phyloP scores from a whole-genome alignment of 2,797 vertebrate species.

The Mus caroli region DNA sequence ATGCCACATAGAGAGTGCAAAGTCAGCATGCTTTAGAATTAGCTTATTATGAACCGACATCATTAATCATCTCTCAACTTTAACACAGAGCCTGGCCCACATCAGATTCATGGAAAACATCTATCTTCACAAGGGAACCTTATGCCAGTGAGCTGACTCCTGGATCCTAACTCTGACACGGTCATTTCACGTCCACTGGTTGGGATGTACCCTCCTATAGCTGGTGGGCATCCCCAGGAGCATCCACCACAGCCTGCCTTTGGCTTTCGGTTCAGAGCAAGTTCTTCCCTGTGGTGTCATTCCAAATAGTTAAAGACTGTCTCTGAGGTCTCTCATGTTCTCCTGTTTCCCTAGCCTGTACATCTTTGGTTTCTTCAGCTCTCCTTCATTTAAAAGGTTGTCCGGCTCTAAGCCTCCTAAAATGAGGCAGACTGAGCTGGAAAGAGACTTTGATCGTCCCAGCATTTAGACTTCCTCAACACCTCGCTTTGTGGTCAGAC shows the following conservation, averaged over 20 bases:
- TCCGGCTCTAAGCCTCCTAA: background rate
- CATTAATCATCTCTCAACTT: background rate
- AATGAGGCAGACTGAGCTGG: background rate
- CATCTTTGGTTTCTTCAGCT: background rate
- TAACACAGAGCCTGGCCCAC: background rate
- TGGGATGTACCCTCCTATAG: background rate
- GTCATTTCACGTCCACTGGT: too few relatives aligned
- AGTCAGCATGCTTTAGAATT: background rate
- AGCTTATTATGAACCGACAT: background rate
- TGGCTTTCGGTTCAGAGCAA: background rate
- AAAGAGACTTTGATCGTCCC: background rate
- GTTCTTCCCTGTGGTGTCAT: background rate
- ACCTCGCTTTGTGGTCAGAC: background rate
- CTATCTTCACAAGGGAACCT: background rate
- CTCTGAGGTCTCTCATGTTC: background rate
- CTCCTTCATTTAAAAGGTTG: background rate
- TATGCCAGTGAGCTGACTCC: background rate
- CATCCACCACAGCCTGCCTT: background rate
- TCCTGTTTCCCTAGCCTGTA: background rate
- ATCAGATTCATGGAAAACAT: background rate
- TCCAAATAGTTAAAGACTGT: background rate
- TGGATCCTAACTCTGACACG: background rate
- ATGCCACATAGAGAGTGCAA: background rate
- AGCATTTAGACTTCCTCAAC: background rate
- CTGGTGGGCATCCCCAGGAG: background rate